phyloP scores from a whole-genome alignment of 2,888 invertebrate genomes.

The Volucella inflata region DNA sequence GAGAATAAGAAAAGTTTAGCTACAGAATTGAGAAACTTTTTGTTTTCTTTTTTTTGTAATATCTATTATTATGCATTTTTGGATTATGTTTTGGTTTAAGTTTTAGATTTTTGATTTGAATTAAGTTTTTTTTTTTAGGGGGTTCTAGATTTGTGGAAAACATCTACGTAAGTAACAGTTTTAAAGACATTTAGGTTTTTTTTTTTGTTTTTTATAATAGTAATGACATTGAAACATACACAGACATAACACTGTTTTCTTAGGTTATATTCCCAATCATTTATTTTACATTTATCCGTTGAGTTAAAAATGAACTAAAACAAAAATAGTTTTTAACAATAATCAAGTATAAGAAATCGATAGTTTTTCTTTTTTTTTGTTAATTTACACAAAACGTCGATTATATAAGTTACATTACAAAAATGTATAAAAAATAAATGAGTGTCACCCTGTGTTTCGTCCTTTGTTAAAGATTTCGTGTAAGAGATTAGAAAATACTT shows the following conservation, averaged over 20 bases:
- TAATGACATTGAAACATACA: constrained; percentile 75
- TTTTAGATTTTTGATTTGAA: constrained; percentile 17
- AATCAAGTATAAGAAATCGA: constrained; percentile 45
- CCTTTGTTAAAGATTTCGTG: constrained; percentile 67
- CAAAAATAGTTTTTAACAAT: constrained; percentile 52
- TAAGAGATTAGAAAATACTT: constrained; percentile 66
- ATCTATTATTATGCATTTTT: constrained; percentile 12
- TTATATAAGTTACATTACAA: constrained; percentile 59
- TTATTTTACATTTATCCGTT: constrained; percentile 49
- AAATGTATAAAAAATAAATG: constrained; percentile 70
- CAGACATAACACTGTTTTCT: constrained; percentile 71
- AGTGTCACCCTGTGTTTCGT: constrained; percentile 75
- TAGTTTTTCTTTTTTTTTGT: background rate
- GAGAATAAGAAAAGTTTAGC: constrained; percentile 72
- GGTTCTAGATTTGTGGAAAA: constrained; percentile 51
- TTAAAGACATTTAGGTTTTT: constrained; percentile 74
- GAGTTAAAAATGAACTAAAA: constrained; percentile 26
- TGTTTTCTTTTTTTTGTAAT: constrained; percentile 18
- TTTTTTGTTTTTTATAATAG: constrained; percentile 47
- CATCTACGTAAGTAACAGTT: constrained; percentile 73
- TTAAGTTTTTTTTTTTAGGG: too few species aligned
- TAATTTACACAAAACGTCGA: constrained; percentile 54
- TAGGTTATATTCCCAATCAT: constrained; percentile 7
- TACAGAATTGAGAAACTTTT: constrained; percentile 59
- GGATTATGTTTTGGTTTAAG: constrained; percentile 33